Base-by-base conservation (phyloP, 1,140 invertebrate genomes). In the Drosophila lini region DNA sequence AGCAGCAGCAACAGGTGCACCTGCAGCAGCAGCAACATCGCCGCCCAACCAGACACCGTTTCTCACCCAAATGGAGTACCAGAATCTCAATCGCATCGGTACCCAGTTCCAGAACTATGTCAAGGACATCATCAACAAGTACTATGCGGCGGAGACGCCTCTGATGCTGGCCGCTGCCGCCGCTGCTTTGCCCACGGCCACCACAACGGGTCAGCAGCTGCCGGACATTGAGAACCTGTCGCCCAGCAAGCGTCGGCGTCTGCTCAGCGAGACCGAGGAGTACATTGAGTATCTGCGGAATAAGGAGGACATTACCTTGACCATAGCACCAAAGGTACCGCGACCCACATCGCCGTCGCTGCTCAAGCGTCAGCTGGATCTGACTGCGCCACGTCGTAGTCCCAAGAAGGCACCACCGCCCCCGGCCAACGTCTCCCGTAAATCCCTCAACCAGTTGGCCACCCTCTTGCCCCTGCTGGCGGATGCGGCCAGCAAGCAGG, bases 41-140 rank as follows among this genome's bases (percentile, higher is more conserved):
- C 71, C 31, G 64, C 61, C 57, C 60, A 84, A 56, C 48, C 40
- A 60, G 74, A 89, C 74, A 61, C 63, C 86, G 34, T 91, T 92
- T 59, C 75, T 91, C 62, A 91, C 90, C 53, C 80, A 83, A 75
- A 91, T 92, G 91, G 91, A 92, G 74, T 92, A 91, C 55, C 83
- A 92, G 77, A 91, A 92, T 90, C 77, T 92, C 67, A 92, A 92
- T 61, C 90, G 91, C 69, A 80, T 91, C 50, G 84, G 81, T 41
- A 91, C 83, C 55, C 89, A 91, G 68, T 91, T 92, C 78, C 91
- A 92, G 56, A 92, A 92, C 71, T 92, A 92, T 78, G 90, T 92
- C 68, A 92, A 92, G 62, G 90, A 91, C 74, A 92, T 92, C 28
- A 92, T 92, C 10, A 92, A 83, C 62, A 92, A 92, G 77, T 92